A percentile compares a stretch with the other conserved stretches of the same genome.
These are phyloP conservation scores for Bathynomus jamesi DNA, from an alignment of 1,140 invertebrate genomes.

Conservation along the genomic window DNA sequence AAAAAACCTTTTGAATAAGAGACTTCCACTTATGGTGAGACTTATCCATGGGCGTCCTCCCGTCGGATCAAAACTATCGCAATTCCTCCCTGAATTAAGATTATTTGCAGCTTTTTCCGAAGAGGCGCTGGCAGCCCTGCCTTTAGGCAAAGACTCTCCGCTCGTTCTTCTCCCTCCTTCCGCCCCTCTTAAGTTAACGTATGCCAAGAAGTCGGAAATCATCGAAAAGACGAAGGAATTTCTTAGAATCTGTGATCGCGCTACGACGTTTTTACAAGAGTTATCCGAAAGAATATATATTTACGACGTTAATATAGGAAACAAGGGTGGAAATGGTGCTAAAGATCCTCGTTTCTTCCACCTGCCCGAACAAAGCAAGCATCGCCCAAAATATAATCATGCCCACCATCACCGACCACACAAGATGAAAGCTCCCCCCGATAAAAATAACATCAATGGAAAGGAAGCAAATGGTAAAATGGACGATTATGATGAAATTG, in stretches of 20 bases:
- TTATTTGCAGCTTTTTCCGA: slow-evolving; percentile 74
- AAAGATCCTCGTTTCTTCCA: slow-evolving; percentile 21
- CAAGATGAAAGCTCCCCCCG: slow-evolving; percentile 34
- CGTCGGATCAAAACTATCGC: slow-evolving; percentile 52
- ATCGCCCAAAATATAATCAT: slow-evolving; percentile 41
- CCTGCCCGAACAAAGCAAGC: slow-evolving; percentile 25
- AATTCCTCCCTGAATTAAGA: slow-evolving; percentile 74
- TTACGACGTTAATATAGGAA: slow-evolving; percentile 38
- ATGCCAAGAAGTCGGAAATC: slow-evolving; percentile 71
- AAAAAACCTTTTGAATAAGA: slow-evolving; percentile 72
- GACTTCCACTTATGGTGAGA: slow-evolving; percentile 80
- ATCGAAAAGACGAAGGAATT: slow-evolving; percentile 71
- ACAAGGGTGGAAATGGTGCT: slow-evolving; percentile 18
- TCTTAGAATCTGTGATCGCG: slow-evolving; percentile 66
- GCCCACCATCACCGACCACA: slow-evolving; percentile 40
- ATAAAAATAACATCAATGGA: slow-evolving; percentile 41
- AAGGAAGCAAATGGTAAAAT: slow-evolving; percentile 39
- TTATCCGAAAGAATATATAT: slow-evolving; percentile 68
- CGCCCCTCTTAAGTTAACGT: slow-evolving; percentile 73
- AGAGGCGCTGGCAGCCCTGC: slow-evolving; percentile 69
- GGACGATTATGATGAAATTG: slow-evolving; percentile 89
- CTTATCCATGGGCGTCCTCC: slow-evolving; percentile 78
- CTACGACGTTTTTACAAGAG: slow-evolving; percentile 65
- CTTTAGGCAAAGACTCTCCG: slow-evolving; percentile 65
- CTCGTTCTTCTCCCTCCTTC: slow-evolving; percentile 73